Evolutionary conservation across 2,888 invertebrate genomes (phyloP).

Genomic region (Magallana nippona): DNA sequence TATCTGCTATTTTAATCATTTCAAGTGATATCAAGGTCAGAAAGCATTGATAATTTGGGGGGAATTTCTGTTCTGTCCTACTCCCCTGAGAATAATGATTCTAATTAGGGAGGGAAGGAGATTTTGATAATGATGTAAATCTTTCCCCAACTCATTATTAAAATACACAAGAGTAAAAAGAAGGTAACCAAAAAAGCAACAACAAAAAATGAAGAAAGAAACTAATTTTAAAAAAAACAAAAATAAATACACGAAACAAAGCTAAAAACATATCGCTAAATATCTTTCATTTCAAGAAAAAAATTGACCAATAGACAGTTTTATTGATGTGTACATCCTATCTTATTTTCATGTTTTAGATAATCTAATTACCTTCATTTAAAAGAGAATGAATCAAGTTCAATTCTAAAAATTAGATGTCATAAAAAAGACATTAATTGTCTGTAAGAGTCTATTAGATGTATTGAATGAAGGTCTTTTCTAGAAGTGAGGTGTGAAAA

Average conservation of each 20-base stretch:
- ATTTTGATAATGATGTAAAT: background rate
- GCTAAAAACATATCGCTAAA: no score
- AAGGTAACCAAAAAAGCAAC: background rate
- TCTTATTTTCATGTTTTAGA: background rate
- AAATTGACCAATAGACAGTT: no score
- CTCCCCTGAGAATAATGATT: background rate
- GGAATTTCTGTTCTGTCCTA: background rate
- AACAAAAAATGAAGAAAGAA: background rate
- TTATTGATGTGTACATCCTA: no score
- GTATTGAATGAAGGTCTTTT: conserved; percentile 15
- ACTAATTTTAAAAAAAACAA: no score
- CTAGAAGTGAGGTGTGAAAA: background rate
- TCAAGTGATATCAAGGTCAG: conserved; percentile 20
- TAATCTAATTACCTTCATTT: background rate
- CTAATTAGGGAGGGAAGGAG: background rate
- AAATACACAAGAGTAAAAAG: background rate
- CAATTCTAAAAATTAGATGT: background rate
- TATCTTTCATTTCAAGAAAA: no score
- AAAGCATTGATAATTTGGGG: conserved; percentile 13
- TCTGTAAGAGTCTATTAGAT: conserved; percentile 14
- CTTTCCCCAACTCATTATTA: background rate
- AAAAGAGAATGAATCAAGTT: background rate
- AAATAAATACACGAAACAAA: no score
- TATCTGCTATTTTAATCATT: conserved; percentile 31
- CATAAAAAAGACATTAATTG: background rate